phyloP scores from a whole-genome alignment of 2,888 invertebrate species.

The Ischnus inquisitorius region DNA sequence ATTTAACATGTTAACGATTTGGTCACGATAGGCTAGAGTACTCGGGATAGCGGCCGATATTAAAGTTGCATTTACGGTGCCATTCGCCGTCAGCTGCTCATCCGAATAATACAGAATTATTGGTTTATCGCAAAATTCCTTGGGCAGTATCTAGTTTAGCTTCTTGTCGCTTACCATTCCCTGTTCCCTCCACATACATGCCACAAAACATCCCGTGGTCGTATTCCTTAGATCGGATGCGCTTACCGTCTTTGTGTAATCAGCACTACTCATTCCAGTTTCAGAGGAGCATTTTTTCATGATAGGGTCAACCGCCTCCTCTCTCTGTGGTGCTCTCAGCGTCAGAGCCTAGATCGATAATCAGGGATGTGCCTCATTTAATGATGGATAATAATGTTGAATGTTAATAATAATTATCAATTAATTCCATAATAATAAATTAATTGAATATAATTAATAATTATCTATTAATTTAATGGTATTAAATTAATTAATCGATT shows the following conservation, averaged over 20 bases:
- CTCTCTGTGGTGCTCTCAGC: background rate
- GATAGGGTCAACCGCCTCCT: background rate
- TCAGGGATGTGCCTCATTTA: background rate
- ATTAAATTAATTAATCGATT: no score
- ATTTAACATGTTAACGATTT: no score
- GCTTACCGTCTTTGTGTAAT: background rate
- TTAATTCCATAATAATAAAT: no score
- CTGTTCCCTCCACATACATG: background rate
- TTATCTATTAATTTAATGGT: no score
- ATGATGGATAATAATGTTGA: no score
- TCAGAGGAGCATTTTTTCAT: background rate
- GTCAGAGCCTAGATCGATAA: background rate
- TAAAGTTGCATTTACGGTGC: no score
- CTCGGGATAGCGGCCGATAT: no score
- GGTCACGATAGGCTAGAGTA: no score
- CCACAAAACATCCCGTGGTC: background rate
- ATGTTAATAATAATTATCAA: no score
- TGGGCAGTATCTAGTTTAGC: background rate
- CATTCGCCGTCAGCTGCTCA: no score
- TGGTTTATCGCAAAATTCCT: background rate
- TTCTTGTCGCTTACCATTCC: background rate
- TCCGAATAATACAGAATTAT: no score
- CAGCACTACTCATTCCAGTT: background rate
- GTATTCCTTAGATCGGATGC: background rate
- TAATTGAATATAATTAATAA: no score